Conservation (phyloP, 2,888 invertebrate genomes). For the Caenorhabditis sp. region DNA sequence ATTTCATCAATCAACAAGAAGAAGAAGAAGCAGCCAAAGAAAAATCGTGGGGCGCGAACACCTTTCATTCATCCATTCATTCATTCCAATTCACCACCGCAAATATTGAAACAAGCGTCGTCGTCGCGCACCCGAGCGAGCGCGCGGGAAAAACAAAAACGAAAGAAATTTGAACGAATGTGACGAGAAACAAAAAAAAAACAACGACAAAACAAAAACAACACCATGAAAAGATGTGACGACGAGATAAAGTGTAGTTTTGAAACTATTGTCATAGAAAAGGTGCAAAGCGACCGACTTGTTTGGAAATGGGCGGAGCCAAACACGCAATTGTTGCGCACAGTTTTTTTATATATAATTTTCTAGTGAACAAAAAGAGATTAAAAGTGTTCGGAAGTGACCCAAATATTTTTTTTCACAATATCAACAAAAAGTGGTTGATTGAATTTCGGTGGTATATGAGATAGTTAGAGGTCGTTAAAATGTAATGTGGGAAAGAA, state of each 20-base stretch:
- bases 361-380: too few species aligned
- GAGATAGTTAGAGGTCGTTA: too few species aligned
- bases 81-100: background rate
- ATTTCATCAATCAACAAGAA: background rate
- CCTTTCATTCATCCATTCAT: background rate
- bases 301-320: too few species aligned
- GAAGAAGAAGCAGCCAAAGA: background rate
- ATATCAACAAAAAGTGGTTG: too few species aligned
- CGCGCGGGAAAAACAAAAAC: background rate
- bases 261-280: background rate
- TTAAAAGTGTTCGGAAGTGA: background rate
- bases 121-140: background rate
- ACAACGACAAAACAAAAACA: background rate
- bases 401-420: background rate
- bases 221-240: background rate
- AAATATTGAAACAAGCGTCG: background rate
- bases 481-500: too few species aligned
- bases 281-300: background rate
- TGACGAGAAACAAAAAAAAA: too few species aligned
- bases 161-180: background rate
- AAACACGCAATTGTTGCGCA: too few species aligned
- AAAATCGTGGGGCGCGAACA: background rate
- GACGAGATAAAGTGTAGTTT: background rate
- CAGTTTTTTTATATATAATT: too few species aligned
- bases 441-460: too few species aligned